Evolutionary conservation across 2,797 vertebrate genomes (phyloP), one percentile per base, ranked within the genome.

Genomic region (Schizopygopsis pylzovi): DNA sequence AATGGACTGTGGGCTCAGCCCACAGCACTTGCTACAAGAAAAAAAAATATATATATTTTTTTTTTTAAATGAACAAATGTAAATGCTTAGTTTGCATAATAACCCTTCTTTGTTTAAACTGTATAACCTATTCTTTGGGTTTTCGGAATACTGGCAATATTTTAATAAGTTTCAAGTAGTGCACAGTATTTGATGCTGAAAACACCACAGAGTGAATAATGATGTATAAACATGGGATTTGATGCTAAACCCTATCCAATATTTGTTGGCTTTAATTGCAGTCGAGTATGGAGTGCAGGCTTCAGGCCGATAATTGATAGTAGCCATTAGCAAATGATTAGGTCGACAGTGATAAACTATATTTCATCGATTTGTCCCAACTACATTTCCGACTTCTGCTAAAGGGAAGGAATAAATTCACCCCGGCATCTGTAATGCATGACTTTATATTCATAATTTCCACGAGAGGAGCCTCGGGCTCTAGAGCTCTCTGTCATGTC

Each of bases 261-360:
- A 92, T 92, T 90, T 92, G 93, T 93, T 94, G 92, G 91, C 91
- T 94, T 93, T 95, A 95, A 95, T 95, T 96, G 95, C 93, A 90
- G 90, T 87, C 89, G 89, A 88, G 92, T 88, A 91, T 92, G 90
- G 91, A 92, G 92, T 88, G 85, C 89, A 88, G 88, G 90, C 93
- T 81, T 88, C 91, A 89, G 90, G 93, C 93, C 90, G 90, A 94
- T 93, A 96, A 96, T 95, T 96, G 95, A 96, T 96, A 95, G 94
- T 93, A 89, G 94, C 94, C 94, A 96, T 96, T 96, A 96, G 94
- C 92, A 90, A 95, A 96, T 95, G 94, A 95, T 96, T 95, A 95
- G 93, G 91, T 92, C 90, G 94, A 95, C 94, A 94, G 94, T 94
- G 94, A 96, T 94, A 94, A 95, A 95, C 94, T 95, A 93, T 91